Percentiles rank a stretch among this genome's conserved stretches.
Evolutionary conservation across 2,113 vertebrate species (phyloP).

Genomic region (Hyperopisus bebe): DNA sequence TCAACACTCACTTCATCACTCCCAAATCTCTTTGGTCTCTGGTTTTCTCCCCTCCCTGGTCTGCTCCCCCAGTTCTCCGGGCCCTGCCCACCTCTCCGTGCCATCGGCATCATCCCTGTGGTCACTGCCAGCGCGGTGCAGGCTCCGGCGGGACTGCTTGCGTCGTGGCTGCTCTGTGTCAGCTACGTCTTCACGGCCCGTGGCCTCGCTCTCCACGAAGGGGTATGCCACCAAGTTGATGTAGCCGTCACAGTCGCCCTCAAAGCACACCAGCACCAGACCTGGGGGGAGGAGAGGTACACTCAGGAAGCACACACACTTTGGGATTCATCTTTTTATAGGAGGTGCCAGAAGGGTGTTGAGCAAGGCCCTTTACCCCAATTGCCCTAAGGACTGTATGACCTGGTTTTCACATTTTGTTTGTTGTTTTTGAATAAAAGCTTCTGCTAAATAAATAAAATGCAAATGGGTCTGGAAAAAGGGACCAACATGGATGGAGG

Average conservation of each 20-base stretch:
- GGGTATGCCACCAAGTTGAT: conserved; percentile 97
- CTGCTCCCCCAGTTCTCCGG: background rate
- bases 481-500: background rate
- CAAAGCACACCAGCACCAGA: conserved; percentile 91
- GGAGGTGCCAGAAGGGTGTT: background rate
- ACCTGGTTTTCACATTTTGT: background rate
- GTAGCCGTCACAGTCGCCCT: conserved; percentile 90
- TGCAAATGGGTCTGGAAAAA: background rate
- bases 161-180: conserved; percentile 90
- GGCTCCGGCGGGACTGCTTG: conserved; percentile 89
- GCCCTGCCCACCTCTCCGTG: conserved; percentile 69
- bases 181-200: conserved; percentile 69
- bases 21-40: background rate
- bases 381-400: background rate
- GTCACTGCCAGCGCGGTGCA: conserved; percentile 82
- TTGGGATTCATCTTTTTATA: background rate
- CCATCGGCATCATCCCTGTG: conserved; percentile 79
- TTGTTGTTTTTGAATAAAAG: background rate
- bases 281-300: conserved; percentile 54
- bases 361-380: background rate
- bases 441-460: background rate
- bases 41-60: background rate
- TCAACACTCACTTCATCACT: background rate
- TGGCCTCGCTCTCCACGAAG: conserved; percentile 76
- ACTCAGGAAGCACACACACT: background rate